These are phyloP conservation scores for Pammene fasciana DNA, from an alignment of 2,888 invertebrate species.

Conservation along the genomic window DNA sequence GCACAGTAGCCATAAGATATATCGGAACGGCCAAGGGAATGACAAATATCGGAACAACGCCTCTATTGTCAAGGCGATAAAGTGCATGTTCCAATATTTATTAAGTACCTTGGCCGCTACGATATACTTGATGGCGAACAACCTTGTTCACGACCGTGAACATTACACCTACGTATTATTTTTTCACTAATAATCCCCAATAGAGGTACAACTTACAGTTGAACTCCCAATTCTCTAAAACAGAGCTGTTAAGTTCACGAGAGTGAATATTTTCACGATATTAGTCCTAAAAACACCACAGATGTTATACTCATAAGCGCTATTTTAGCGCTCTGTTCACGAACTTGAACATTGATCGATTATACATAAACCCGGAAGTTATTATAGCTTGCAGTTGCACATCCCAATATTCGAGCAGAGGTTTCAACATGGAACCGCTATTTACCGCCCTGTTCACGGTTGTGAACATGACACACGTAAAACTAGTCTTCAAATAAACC, in stretches of 20 bases:
- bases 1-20: too few species aligned
- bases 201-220: background rate
- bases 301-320: too few species aligned
- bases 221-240: background rate
- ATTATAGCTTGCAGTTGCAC: background rate
- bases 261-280: background rate
- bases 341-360: background rate
- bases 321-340: background rate
- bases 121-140: background rate
- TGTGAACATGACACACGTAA: background rate
- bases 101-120: too few species aligned
- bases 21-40: too few species aligned
- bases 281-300: too few species aligned
- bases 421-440: slow-evolving; percentile 56
- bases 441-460: slow-evolving; percentile 32
- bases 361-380: background rate
- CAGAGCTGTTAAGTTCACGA: too few species aligned
- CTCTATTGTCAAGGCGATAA: too few species aligned
- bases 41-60: too few species aligned
- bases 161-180: background rate
- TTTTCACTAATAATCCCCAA: background rate
- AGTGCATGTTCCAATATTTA: too few species aligned
- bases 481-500: slow-evolving; percentile 74
- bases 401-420: background rate
- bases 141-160: background rate